A percentile compares a stretch with the other conserved stretches of the same genome.
Conservation (phyloP, 2,888 invertebrate genomes). For the Microctonus brassicae region DNA sequence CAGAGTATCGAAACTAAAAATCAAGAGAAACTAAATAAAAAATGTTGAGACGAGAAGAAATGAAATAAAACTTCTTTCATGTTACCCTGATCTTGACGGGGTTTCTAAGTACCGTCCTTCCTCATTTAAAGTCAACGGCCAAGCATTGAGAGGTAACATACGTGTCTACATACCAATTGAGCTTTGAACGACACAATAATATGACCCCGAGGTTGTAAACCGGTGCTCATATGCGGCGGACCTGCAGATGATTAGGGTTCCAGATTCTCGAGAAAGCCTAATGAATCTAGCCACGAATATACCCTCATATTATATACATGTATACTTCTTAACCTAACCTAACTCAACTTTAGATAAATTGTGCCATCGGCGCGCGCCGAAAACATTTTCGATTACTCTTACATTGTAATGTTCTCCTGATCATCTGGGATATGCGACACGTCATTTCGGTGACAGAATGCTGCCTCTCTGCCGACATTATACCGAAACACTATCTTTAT, state of each 20-base stretch:
- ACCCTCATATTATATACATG: background rate
- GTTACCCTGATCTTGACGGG: conserved; percentile 52
- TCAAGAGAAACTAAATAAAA: background rate
- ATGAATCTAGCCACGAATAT: conserved; percentile 5
- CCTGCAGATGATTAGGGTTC: conserved; percentile 57
- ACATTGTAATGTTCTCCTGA: conserved; percentile 52
- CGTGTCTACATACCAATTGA: conserved; percentile 13
- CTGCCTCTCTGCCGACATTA: conserved; percentile 39
- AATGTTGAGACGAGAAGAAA: background rate
- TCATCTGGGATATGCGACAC: conserved; percentile 55
- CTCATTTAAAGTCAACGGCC: conserved; percentile 40
- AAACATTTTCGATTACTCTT: background rate
- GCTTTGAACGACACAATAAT: background rate
- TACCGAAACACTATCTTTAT: conserved; percentile 8
- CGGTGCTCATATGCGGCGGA: conserved; percentile 65
- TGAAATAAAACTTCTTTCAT: conserved; percentile 39
- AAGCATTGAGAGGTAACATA: background rate
- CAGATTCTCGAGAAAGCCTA: conserved; percentile 46
- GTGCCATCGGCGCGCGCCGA: too few relatives aligned
- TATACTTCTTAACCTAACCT: background rate
- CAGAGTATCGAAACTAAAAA: background rate
- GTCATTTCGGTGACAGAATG: conserved; percentile 57
- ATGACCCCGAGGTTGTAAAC: conserved; percentile 19
- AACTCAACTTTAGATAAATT: background rate
- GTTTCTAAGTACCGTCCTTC: conserved; percentile 61